A percentile compares a stretch with the other conserved stretches of the same genome.
These are phyloP conservation scores for Lagopus muta DNA, from an alignment of 2,113 vertebrate genomes.

Conservation along the genomic window DNA sequence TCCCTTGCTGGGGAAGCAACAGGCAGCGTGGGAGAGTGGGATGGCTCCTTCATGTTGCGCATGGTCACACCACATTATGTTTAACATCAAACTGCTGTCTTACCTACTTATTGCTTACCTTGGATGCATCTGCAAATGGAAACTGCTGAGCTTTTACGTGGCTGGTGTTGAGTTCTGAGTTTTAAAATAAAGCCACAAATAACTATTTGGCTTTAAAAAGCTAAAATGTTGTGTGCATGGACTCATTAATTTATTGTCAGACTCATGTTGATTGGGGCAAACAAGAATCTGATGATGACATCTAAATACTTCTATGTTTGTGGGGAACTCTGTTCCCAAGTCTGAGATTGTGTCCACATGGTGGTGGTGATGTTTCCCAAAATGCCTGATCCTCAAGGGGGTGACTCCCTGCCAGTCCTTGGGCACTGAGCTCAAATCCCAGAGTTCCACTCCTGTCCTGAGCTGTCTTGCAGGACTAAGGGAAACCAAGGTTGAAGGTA, in stretches of 20 bases:
- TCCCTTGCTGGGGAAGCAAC: background rate
- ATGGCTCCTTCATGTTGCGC: background rate
- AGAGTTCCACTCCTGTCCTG: background rate
- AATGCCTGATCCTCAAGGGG: background rate
- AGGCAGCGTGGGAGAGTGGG: background rate
- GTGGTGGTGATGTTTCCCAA: background rate
- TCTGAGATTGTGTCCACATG: background rate
- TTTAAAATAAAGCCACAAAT: background rate
- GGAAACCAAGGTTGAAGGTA: background rate
- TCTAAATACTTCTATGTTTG: background rate
- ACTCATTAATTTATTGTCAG: background rate
- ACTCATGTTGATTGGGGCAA: fast-evolving
- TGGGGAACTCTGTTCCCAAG: background rate
- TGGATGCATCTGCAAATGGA: background rate
- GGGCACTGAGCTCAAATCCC: background rate
- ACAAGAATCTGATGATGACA: background rate
- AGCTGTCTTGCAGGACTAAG: background rate
- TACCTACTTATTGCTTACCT: background rate
- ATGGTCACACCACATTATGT: background rate
- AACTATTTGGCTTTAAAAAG: background rate
- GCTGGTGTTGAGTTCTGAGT: background rate
- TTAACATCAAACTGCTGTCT: background rate
- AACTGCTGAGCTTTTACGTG: background rate
- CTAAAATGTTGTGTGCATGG: background rate
- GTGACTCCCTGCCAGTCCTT: background rate